Base-by-base conservation (phyloP, 2,113 vertebrate genomes). In the Panthera tigris region DNA sequence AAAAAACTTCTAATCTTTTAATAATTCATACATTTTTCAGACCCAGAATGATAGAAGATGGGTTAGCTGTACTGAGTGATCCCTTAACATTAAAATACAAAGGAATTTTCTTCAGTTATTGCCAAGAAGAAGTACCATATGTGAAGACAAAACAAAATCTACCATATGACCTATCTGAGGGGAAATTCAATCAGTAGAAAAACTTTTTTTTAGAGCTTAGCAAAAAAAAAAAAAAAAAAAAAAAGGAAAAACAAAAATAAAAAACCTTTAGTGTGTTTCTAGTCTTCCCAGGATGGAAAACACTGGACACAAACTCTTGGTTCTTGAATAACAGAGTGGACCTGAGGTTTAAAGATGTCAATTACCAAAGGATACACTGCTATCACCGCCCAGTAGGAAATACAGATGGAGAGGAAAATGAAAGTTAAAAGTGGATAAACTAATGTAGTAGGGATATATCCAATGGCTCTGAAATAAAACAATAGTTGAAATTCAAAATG, bases 371-470 rank as follows among this genome's bases (percentile, higher is more conserved):
- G 99, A 99, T 99, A 99, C 99, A 99, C 98, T 27, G 99, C 99
- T 81, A 98, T 99, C 95, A 99, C 99, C 0, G 99, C 99, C 99
- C 99, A 99, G 98, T 99, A 99, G 69, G 99, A 99, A 93, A 99
- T 99, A 96, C 99, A 99, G 97, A 99, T 97, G 29, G 99, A 99
- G 96, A 99, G 98, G 55, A 99, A 99, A 89, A 99, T 91, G 98
- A 99, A 99, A 96, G 99, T 99, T 98, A 99, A 95, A 31, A 99
- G 76, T 3, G 99, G 99, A 98, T 99, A 99, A 98, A 99, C 98
- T 95, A 99, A 98, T 0, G 99, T 99, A 39, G 99, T 99, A 98
- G 99, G 99, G 97, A 99, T 99, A 96, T 99, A 99, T 93, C 99
- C 98, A 95, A 99, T 99, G 96, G 99, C 99, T 98, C 99, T 99